phyloP scores from a whole-genome alignment of 1,140 invertebrate species.

The Meloidogyne hapla region DNA sequence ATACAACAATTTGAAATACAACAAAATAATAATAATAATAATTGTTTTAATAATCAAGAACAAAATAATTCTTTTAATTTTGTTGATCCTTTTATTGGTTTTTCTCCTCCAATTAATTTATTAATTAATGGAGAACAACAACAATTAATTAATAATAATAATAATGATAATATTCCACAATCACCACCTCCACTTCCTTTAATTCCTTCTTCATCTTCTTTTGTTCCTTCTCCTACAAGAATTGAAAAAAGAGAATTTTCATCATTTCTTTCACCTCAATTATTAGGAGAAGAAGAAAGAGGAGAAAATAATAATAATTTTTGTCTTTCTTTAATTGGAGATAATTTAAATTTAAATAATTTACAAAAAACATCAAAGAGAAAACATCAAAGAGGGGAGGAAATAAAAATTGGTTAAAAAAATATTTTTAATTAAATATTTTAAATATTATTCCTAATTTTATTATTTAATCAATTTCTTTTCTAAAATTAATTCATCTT shows the following conservation, averaged over 20 bases:
- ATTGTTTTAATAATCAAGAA: background rate
- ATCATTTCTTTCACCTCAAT: background rate
- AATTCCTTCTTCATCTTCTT: background rate
- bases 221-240: background rate
- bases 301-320: slow-evolving; percentile 3
- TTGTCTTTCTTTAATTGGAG: slow-evolving; percentile 1
- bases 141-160: background rate
- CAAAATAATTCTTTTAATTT: background rate
- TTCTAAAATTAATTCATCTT: background rate
- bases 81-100: slow-evolving; percentile 5
- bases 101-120: slow-evolving; percentile 6
- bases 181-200: background rate
- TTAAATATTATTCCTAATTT: background rate
- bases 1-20: slow-evolving; percentile 2
- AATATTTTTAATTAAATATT: too few species aligned
- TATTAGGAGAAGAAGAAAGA: background rate
- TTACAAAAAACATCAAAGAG: background rate
- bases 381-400: background rate
- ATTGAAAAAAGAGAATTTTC: background rate
- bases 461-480: background rate
- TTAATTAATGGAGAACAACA: background rate
- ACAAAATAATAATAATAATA: too few species aligned
- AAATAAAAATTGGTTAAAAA: slow-evolving; percentile 4
- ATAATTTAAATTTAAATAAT: background rate
- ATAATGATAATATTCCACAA: slow-evolving; percentile 1